phyloP scores from a whole-genome alignment of 35 echinoderm and acorn worm species.

The Acanthaster planci region DNA sequence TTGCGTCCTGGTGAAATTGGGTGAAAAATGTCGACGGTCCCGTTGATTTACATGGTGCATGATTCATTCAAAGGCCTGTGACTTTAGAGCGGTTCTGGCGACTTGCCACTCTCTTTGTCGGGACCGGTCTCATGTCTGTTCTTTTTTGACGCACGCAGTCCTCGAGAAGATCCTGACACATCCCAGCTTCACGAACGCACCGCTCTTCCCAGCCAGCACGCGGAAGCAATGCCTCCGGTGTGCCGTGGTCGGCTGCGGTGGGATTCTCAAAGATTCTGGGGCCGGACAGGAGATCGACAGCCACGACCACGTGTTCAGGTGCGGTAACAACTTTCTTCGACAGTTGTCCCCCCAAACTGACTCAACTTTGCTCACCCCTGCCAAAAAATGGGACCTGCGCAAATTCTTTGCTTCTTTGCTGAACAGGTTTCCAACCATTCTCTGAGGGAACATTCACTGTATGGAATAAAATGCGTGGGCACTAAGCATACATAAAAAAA shows the following conservation, averaged over 20 bases:
- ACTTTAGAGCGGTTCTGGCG: too few species aligned
- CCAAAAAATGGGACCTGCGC: too few species aligned
- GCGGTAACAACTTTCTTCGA: not conserved
- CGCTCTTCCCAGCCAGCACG: not conserved
- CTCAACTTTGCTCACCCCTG: too few species aligned
- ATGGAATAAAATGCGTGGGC: too few species aligned
- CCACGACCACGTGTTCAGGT: conserved; percentile 78
- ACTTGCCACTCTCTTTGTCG: not conserved
- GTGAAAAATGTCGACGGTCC: too few species aligned
- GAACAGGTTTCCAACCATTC: too few species aligned
- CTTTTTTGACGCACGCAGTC: not conserved
- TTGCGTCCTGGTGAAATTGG: too few species aligned
- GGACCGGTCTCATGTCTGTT: not conserved
- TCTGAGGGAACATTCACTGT: too few species aligned
- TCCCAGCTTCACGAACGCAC: conserved; percentile 32
- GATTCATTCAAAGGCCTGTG: too few species aligned
- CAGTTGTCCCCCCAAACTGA: not conserved
- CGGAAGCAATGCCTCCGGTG: conserved; percentile 67
- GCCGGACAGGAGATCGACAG: conserved; percentile 78
- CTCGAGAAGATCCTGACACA: conserved; percentile 16
- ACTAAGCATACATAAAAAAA: too few species aligned
- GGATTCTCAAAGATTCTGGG: conserved; percentile 78
- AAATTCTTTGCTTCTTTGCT: too few species aligned
- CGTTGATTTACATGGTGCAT: too few species aligned
- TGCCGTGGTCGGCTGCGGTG: conserved; percentile 86